Evolutionary conservation across 2,797 vertebrate species (phyloP), one percentile per base, ranked within the genome.

Genomic region (Hafferia zeledoni): DNA sequence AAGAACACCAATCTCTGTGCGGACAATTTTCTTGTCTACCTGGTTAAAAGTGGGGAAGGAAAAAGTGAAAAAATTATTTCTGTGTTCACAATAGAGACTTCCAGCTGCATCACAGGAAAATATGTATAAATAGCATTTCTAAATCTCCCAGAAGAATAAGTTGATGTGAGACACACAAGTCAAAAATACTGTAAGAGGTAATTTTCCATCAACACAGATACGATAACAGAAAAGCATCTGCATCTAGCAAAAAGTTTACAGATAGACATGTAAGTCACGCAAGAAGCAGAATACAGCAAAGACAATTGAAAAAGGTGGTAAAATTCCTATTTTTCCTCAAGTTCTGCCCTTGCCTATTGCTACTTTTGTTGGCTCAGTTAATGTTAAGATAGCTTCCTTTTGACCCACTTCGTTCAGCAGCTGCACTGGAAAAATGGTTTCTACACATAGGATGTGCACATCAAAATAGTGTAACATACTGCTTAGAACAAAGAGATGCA

Each of bases 1-100:
- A 64, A 99, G 97, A 89, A 99, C 98, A 91, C 98, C 98, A 81
- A 99, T 99, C 96, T 99, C 98, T 13, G 98, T 99, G 89, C 98
- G 98, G 55, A 99, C 98, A 70, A 99, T 99, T 97, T 99, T 99
- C 98, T 99, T 99, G 98, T 99, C 98, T 96, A 99, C 98, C 98
- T 99, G 90, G 43, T 96, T 87, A 93, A 93, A 94, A 84, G 70
- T 35, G 75, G 90, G 33, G 74, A 72, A 72, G 72, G 72, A 93
- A 75, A 91, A 93, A 79, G 35, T 72, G 19, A 91, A 68, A 85
- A 95, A 78, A 31, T 60, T 70, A 96, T 92, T 94, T 68, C 19
- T 60, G 22, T 17, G n/a, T 27, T 52, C 30, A 70, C 17, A 13
- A 81, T 17, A 82, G 60, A 94, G 89, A 87, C n/a, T 52, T 69